Base-by-base conservation (phyloP, 1,140 invertebrate genomes). In the Tetragonula clypearis region DNA sequence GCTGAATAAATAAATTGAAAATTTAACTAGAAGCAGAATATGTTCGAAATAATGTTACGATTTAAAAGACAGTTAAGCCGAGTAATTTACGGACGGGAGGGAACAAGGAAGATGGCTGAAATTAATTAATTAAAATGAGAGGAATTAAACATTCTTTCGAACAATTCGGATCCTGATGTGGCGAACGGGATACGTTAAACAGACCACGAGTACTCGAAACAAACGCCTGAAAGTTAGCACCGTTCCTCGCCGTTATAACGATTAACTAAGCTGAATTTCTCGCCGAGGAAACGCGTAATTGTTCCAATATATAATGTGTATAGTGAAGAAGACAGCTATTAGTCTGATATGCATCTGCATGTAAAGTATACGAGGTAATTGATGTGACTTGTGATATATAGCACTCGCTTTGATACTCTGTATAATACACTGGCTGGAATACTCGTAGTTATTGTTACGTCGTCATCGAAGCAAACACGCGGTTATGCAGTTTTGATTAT, bases 331-430 rank as follows among this genome's bases (percentile, higher is more conserved):
- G 66, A 62, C 82, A 72, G 56, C 76, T 79, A 53, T 79, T 79
- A 72, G 41, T 23, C 49, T 79, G 41, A 72, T 79, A 60, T 12
- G 56, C 41, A 79, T 72, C 68, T 62, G 41, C 76, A 55, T 72
- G 56, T 84, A 84, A 78, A 71, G 66, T 78, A 78, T 60, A 78
- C 17, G 75, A 78, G 66, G 75, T 83, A 69, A 83, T 79, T 84
- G 82, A 84, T 78, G 55, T 21, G 58, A 71, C 35, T 21, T 15
- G n/a, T 49, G 75, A 78, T 60, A 58, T 23, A 60, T 58, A 26
- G n/a, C 23, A 15, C 30, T 78, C 74, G 19, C 74, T 83, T 62
- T 78, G 66, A 71, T 58, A 49, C 35, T 26, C 3, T 8, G 30
- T 23, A 9, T 53, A n/a, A 17, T 76, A 58, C 60, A 26, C 11